Conservation (phyloP, 1,140 invertebrate genomes). For the Vanessa atalanta region DNA sequence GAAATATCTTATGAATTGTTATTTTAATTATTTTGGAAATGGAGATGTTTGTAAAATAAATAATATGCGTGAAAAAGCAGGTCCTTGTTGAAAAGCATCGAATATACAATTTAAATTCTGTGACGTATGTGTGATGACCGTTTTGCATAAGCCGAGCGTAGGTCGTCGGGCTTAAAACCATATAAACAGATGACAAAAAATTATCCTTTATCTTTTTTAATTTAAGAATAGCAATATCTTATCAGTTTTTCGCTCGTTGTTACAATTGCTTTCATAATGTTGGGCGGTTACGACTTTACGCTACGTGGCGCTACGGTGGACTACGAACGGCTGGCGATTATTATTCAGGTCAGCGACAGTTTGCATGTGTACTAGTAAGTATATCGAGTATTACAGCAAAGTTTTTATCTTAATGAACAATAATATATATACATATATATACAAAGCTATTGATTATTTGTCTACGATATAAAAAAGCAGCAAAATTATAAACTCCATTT, state of each 20-base stretch:
- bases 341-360: conserved; percentile 42
- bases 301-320: conserved; percentile 45
- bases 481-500: background rate
- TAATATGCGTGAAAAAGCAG: background rate
- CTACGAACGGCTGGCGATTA: conserved; percentile 39
- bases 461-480: background rate
- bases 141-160: no score
- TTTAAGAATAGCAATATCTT: conserved; percentile 21
- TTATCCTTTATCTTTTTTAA: background rate
- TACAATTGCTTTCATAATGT: conserved; percentile 7
- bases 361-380: conserved; percentile 34
- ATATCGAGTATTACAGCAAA: conserved; percentile 14
- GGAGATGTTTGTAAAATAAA: background rate
- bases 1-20: background rate
- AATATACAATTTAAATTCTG: no score
- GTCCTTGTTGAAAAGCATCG: no score
- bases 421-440: background rate
- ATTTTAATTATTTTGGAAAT: no score
- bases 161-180: background rate
- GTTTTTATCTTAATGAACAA: conserved; percentile 1
- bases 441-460: background rate
- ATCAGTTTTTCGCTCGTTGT: conserved; percentile 12
- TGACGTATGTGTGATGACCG: no score
- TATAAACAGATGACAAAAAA: background rate
- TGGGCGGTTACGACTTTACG: conserved; percentile 40